Conservation (phyloP, 1,140 invertebrate species). For the Liolophura sinensis region DNA sequence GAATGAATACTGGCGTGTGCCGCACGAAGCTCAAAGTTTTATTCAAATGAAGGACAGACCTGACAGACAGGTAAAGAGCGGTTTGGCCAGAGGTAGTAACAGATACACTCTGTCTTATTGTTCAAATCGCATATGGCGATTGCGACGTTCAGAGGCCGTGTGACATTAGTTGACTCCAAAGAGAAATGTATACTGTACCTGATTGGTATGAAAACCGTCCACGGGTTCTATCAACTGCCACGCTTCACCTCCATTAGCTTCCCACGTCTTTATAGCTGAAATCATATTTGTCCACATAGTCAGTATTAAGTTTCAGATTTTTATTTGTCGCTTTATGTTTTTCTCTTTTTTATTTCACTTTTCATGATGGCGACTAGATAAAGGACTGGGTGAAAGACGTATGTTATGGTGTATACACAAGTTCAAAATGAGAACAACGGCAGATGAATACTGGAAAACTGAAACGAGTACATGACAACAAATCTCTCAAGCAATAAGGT, state of each 20-base stretch:
- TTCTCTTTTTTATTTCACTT: not conserved
- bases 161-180: not conserved
- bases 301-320: slow-evolving; percentile 1
- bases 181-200: slow-evolving; percentile 43
- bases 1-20: no score
- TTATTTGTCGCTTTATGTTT: not conserved
- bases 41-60: not conserved
- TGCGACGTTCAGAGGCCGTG: no score
- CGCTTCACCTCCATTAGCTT: slow-evolving; percentile 43
- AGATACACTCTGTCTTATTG: no score
- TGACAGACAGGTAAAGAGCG: not conserved
- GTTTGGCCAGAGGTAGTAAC: no score
- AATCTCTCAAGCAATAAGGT: no score
- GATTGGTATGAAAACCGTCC: slow-evolving; percentile 64
- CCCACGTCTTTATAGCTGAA: slow-evolving; percentile 56
- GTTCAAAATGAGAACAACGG: not conserved
- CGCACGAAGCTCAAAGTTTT: no score
- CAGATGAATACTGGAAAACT: not conserved
- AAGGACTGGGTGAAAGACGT: not conserved
- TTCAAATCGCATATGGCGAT: no score
- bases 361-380: not conserved
- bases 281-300: not conserved
- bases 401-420: not conserved
- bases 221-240: slow-evolving; percentile 62
- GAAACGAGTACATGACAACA: no score